Evolutionary conservation across 2,888 invertebrate genomes (phyloP), one percentile per base, ranked within the genome.

Genomic region (Eristalis arbustorum): DNA sequence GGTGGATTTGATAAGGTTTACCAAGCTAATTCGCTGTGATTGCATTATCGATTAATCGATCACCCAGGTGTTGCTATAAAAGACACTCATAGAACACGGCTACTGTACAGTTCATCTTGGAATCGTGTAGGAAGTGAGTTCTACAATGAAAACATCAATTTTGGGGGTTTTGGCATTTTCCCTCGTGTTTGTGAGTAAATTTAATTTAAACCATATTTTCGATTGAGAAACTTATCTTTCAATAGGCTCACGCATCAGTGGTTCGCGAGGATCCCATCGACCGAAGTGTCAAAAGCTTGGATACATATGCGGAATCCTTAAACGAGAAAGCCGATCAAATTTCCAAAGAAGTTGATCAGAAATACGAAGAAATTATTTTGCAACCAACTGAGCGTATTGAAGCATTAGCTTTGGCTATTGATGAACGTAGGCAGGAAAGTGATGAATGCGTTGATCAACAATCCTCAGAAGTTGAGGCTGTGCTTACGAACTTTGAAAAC

Each of bases 361-460:
- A 91, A 78, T 89, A 89, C 34, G 89, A 90, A 62, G 88, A 89
- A 42, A 89, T 90, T 34, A 87, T 91, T 8, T 14, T 89, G 8
- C 89, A 90, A 61, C 91, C 90, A 0, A 83, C 90, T 3, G 88
- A 89, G 0, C 88, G 90, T 59, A 88, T 91, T 71, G 90, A 91
- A 2, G 80, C 84, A 8, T 89, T 89, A 5, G 69, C 90, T 3
- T 84, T 89, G 0, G 66, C 84, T 6, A 83, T 91, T 73, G 91
- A 91, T 31, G 79, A 77, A 1, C 90, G 89, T 14, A 82, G 81
- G n/a, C 89, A 89, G 5, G 71, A 84, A 10, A 82, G 74, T 23
- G 89, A 76, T 49, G 88, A 88, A 14, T 73, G 73, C 14, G 63
- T 63, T n/a, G 28, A 3, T 18, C 31, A 49, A 13, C 28, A 73